Evolutionary conservation across 2,797 vertebrate species (phyloP), one percentile per base, ranked within the genome.

Genomic region (Sphaeramia orbicularis): DNA sequence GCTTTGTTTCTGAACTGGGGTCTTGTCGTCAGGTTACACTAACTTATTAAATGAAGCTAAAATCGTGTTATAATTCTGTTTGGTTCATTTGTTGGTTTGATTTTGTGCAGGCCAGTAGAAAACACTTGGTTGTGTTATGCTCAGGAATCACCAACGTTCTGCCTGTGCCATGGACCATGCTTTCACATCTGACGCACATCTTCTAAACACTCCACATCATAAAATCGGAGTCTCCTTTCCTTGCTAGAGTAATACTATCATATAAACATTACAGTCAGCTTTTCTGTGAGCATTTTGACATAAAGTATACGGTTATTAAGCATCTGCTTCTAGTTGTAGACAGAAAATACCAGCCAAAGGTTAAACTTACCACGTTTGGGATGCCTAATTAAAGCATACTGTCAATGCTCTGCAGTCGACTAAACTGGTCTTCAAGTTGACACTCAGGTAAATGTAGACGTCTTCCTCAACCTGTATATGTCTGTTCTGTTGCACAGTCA

Each of bases 331-430:
- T n/a, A 47, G 5, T 0, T 0, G 1, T 15, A 2, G 2, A n/a
- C 9, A 52, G 0, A n/a, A 10, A 32, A 40, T 40, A 11, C 14
- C 3, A 6, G 11, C 21, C 9, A 35, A 12, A 59, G 9, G 18
- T 19, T 6, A 14, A 49, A 83, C 89, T 74, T 65, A 91, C 90
- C 84, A 67, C 8, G 14, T 12, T 3, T 43, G 36, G 50, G 41
- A 16, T 7, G 2, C 27, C n/a, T 71, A 49, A 55, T 60, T 71
- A 74, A 24, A 76, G 35, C 61, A 70, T 77, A 24, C 19, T 43
- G 30, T 11, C 18, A 0, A 19, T 10, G 41, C 40, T 38, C 18
- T 36, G 40, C 24, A 40, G 32, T 64, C 37, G 19, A 8, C 44
- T 61, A 50, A 79, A 61, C 45, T 21, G 1, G 63, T 30, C n/a